phyloP scores from a whole-genome alignment of 2,113 vertebrate genomes.

The Cepphus grylle region DNA sequence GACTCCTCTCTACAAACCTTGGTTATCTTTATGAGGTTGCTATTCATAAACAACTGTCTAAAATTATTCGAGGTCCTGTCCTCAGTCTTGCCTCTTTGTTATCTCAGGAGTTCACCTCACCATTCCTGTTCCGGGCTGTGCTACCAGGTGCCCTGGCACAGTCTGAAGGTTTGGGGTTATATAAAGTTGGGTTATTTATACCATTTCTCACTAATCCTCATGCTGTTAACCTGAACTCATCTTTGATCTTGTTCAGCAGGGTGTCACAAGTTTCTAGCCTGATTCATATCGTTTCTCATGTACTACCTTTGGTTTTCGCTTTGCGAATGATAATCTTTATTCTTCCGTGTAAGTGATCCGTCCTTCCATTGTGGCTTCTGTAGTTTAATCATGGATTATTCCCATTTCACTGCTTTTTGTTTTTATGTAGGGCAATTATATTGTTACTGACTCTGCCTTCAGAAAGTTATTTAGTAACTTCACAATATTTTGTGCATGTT shows the following conservation, averaged over 20 bases:
- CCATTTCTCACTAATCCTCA: not conserved
- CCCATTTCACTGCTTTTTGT: not conserved
- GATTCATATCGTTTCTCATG: not conserved
- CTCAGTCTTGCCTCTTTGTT: not conserved
- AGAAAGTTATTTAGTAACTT: not conserved
- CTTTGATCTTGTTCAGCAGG: not conserved
- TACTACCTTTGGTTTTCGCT: not conserved
- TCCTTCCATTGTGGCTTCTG: not conserved
- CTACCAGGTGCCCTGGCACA: not conserved
- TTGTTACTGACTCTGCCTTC: not conserved
- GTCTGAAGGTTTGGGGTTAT: not conserved
- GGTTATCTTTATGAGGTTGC: not conserved
- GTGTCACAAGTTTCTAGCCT: not conserved
- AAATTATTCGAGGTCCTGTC: not conserved
- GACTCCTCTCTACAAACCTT: not conserved
- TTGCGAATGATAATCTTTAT: not conserved
- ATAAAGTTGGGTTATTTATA: not conserved
- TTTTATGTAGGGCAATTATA: not conserved
- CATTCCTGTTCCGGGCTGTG: not conserved
- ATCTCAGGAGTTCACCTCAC: not conserved
- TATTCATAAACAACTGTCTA: not conserved
- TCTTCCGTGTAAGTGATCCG: not conserved
- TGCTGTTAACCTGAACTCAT: not conserved
- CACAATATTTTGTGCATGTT: not conserved
- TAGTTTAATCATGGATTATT: not conserved